A percentile compares a stretch with the other conserved stretches of the same genome.
These are phyloP conservation scores for Drosophila mayri DNA, from an alignment of 1,140 invertebrate species.

Conservation along the genomic window DNA sequence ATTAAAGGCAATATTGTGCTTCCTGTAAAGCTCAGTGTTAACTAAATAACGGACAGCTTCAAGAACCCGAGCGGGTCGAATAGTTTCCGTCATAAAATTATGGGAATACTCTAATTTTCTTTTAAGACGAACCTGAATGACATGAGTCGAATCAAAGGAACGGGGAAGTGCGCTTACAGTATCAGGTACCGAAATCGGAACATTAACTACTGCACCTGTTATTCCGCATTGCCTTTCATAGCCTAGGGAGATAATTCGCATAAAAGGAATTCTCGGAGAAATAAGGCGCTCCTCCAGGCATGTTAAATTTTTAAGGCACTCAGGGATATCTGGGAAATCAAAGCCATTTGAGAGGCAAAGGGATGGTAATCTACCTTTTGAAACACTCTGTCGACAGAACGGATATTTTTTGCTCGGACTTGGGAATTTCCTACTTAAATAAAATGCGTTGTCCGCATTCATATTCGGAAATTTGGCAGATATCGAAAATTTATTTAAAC, in stretches of 20 bases:
- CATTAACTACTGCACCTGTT: background rate
- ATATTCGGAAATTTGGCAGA: background rate
- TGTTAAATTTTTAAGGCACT: too few species aligned
- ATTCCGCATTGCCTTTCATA: slow-evolving; percentile 6
- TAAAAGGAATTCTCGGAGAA: too few species aligned
- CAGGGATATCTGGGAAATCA: too few species aligned
- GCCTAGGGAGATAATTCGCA: background rate
- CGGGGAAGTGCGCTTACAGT: background rate
- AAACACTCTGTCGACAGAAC: background rate
- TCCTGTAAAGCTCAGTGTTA: too few species aligned
- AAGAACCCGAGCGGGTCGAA: too few species aligned
- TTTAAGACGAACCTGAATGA: background rate
- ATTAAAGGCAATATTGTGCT: too few species aligned
- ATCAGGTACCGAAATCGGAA: background rate
- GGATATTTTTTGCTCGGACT: background rate
- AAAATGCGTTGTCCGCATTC: background rate
- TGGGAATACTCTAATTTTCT: background rate
- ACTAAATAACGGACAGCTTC: too few species aligned
- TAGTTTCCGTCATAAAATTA: too few species aligned
- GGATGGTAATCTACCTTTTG: background rate
- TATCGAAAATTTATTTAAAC: background rate
- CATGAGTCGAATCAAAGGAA: background rate
- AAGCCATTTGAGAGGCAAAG: background rate
- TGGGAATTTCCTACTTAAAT: background rate
- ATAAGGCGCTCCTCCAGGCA: too few species aligned